phyloP scores from a whole-genome alignment of 2,797 vertebrate genomes.

The Ceryle rudis region DNA sequence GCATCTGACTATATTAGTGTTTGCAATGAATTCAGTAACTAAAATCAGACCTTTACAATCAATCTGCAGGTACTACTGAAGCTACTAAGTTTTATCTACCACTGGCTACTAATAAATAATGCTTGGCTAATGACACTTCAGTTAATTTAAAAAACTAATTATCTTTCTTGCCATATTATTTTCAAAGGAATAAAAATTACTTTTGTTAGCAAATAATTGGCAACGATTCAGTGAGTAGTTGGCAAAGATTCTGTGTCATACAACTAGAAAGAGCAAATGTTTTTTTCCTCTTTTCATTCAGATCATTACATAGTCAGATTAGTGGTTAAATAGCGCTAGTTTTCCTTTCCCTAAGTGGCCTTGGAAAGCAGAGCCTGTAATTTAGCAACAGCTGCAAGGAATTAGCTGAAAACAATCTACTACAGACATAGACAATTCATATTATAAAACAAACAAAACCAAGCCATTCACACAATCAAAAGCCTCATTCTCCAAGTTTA shows the following conservation, averaged over 20 bases:
- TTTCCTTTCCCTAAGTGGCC: constrained; percentile 65
- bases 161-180: background rate
- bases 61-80: background rate
- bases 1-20: background rate
- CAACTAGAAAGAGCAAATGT: constrained; percentile 36
- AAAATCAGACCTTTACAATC: background rate
- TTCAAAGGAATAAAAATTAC: background rate
- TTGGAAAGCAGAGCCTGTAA: constrained; percentile 70
- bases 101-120: background rate
- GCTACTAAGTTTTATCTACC: background rate
- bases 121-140: background rate
- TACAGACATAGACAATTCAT: constrained; percentile 52
- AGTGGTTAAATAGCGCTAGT: constrained; percentile 56
- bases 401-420: constrained; percentile 71
- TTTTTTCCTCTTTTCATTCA: constrained; percentile 66
- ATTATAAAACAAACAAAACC: constrained; percentile 58
- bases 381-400: constrained; percentile 73
- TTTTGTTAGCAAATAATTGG: background rate
- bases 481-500: background rate
- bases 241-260: background rate
- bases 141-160: background rate
- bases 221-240: background rate
- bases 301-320: constrained; percentile 48
- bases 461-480: constrained; percentile 33
- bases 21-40: background rate